Evolutionary conservation across 37 sponge, comb jelly and placozoan genomes (phyloP).

Genomic region (Tethya wilhelma): DNA sequence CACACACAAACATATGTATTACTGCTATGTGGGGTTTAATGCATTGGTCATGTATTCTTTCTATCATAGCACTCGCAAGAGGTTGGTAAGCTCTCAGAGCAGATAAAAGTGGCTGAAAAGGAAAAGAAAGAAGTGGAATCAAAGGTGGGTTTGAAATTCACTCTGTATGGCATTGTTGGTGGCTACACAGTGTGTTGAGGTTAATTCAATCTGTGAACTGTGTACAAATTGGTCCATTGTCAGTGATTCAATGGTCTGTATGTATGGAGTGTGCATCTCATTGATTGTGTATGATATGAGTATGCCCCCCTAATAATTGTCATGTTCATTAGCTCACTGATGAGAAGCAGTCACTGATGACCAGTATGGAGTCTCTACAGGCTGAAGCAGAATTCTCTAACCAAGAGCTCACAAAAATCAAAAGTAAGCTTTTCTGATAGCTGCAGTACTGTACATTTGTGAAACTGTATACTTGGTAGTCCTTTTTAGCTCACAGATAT

Average conservation of each 20-base stretch:
- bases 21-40: neutral
- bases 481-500: too few species aligned
- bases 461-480: too few species aligned
- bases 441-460: neutral
- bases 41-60: neutral
- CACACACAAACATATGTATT: neutral
- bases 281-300: neutral
- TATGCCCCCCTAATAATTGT: neutral
- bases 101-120: constrained; percentile 37
- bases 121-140: constrained; percentile 12
- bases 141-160: neutral
- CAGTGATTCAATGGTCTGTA: too few species aligned
- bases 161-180: too few species aligned
- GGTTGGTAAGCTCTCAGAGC: constrained; percentile 39
- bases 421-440: constrained; percentile 9
- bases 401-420: constrained; percentile 21
- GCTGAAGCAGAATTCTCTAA: constrained; percentile 29
- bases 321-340: constrained; percentile 24
- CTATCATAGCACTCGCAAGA: constrained; percentile 50
- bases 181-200: too few species aligned
- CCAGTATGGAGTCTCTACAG: constrained; percentile 30
- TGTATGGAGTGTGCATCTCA: too few species aligned
- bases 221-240: too few species aligned
- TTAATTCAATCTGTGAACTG: too few species aligned
- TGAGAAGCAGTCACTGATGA: constrained; percentile 25